Percentiles rank a stretch among this genome's conserved stretches.
Conservation (phyloP, 2,888 invertebrate genomes). For the Melipona beecheii region DNA sequence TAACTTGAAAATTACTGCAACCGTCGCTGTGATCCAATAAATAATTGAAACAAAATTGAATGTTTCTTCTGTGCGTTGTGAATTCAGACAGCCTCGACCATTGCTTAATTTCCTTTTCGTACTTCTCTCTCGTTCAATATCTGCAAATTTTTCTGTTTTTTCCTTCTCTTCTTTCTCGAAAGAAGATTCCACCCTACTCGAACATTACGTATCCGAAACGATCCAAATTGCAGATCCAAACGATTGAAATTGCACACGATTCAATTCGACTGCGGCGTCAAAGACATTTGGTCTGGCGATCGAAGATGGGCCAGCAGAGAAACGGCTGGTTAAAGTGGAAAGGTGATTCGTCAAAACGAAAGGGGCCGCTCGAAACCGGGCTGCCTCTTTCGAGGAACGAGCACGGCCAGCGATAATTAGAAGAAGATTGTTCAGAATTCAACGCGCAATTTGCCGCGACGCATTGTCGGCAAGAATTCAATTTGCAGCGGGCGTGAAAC, state of each 20-base stretch:
- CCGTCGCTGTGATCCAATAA: too few relatives aligned
- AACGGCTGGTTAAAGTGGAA: not conserved
- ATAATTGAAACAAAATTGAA: too few relatives aligned
- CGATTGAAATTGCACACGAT: too few relatives aligned
- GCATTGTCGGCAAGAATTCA: conserved; percentile 52
- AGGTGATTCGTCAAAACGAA: conserved; percentile 21
- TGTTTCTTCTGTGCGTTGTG: too few relatives aligned
- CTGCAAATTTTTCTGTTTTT: too few relatives aligned
- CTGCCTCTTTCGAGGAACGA: not conserved
- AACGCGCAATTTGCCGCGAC: conserved; percentile 39
- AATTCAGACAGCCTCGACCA: too few relatives aligned
- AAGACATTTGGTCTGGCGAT: not conserved
- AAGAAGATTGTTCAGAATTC: conserved; percentile 29
- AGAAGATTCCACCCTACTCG: too few relatives aligned
- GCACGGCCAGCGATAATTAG: conserved; percentile 18
- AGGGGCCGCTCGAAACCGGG: not conserved
- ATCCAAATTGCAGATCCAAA: not conserved
- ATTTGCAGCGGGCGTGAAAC: conserved; percentile 26
- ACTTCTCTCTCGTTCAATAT: too few relatives aligned
- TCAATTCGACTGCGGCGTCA: not conserved
- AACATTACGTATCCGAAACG: not conserved
- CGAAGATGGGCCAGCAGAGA: too few relatives aligned
- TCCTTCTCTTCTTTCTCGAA: too few relatives aligned
- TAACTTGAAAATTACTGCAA: too few relatives aligned
- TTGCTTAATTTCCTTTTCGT: too few relatives aligned